Evolutionary conservation across 2,888 invertebrate genomes (phyloP).

Genomic region (Apodemia zela): DNA sequence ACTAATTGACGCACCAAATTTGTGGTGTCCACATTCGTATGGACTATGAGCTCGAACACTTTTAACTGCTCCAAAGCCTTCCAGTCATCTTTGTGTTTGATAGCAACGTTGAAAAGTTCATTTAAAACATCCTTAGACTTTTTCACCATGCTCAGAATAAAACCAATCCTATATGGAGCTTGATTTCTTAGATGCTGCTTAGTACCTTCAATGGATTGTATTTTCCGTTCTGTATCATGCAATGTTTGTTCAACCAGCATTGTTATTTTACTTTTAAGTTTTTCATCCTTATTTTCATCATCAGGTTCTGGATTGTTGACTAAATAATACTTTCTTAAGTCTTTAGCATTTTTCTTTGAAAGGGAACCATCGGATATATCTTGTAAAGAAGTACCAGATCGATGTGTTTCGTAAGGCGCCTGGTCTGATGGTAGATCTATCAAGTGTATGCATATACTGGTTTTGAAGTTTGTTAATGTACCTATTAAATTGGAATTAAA

Average conservation of each 20-base stretch:
- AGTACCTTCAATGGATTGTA: constrained; percentile 42
- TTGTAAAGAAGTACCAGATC: not conserved
- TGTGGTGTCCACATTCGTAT: constrained; percentile 63
- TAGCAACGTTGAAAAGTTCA: constrained; percentile 62
- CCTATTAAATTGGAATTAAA: not conserved
- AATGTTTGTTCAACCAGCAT: constrained; percentile 55
- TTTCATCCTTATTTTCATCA: constrained; percentile 46
- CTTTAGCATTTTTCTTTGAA: constrained; percentile 20
- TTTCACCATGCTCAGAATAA: constrained; percentile 58
- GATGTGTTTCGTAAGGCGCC: not conserved
- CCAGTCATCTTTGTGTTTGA: constrained; percentile 62
- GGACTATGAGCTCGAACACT: constrained; percentile 62
- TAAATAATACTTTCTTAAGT: constrained; percentile 32
- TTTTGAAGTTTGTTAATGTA: constrained; percentile 14
- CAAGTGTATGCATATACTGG: constrained; percentile 9
- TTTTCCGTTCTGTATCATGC: constrained; percentile 50
- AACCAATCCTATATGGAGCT: constrained; percentile 54
- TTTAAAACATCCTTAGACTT: constrained; percentile 56
- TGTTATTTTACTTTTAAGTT: constrained; percentile 54
- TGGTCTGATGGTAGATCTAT: constrained; percentile 8
- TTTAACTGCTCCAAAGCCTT: constrained; percentile 62
- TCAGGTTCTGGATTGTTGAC: constrained; percentile 20
- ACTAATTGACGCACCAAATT: constrained; percentile 58
- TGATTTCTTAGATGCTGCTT: constrained; percentile 41
- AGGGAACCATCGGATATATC: not conserved